A percentile compares a stretch with the other conserved stretches of the same genome.
Evolutionary conservation across 2,888 invertebrate genomes (phyloP).

Genomic region (Ectropis crepuscularia): DNA sequence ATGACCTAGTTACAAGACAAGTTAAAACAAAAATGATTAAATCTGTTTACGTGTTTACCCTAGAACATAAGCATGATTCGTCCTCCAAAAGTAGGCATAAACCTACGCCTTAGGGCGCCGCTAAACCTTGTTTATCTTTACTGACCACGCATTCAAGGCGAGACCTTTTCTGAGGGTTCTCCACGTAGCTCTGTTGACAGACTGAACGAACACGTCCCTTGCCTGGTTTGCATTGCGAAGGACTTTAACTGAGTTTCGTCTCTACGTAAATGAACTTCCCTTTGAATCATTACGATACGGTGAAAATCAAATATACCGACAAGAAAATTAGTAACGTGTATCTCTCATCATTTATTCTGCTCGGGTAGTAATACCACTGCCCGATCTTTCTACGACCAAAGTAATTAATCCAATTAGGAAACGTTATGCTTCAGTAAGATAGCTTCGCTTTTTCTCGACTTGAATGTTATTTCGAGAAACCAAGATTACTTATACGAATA

Average conservation of each 20-base stretch:
- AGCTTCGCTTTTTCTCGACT: not conserved
- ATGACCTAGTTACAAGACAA: not conserved
- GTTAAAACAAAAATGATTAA: not conserved
- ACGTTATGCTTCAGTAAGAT: too few relatives aligned
- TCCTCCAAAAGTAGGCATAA: slow-evolving; percentile 7
- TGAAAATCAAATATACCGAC: not conserved
- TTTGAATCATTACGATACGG: slow-evolving; percentile 15
- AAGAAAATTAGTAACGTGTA: not conserved
- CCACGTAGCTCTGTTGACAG: slow-evolving; percentile 12
- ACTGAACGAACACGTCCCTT: not conserved
- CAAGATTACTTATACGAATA: not conserved
- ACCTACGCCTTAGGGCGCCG: slow-evolving; percentile 3
- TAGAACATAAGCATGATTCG: not conserved
- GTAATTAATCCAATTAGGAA: too few relatives aligned
- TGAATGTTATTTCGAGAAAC: not conserved
- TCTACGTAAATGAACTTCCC: slow-evolving; percentile 5
- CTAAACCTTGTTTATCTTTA: slow-evolving; percentile 13
- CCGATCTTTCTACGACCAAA: too few relatives aligned
- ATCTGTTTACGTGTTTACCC: not conserved
- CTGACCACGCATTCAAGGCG: slow-evolving; percentile 10
- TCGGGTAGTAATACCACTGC: too few relatives aligned
- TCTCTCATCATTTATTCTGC: too few relatives aligned
- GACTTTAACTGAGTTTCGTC: slow-evolving; percentile 15
- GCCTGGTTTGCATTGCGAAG: slow-evolving; percentile 4
- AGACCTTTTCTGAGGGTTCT: slow-evolving; percentile 10